phyloP scores from a whole-genome alignment of 2,113 vertebrate species.

The Hyla sarda region DNA sequence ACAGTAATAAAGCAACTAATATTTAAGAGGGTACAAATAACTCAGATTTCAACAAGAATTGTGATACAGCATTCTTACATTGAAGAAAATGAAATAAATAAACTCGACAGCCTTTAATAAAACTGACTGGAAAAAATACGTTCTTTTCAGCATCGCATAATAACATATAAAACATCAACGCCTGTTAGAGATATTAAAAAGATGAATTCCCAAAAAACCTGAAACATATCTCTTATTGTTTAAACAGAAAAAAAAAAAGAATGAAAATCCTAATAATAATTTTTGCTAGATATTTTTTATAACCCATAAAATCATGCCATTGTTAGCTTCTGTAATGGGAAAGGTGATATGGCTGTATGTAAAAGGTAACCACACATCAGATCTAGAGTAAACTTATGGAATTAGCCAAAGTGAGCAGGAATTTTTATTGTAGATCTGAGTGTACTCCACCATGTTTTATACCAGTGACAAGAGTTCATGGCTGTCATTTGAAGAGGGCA shows the following conservation, averaged over 20 bases:
- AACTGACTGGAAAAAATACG: constrained; percentile 4
- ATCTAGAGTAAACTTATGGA: too few relatives aligned
- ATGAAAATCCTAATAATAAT: not conserved
- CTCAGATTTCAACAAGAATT: not conserved
- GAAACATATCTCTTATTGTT: not conserved
- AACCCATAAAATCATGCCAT: not conserved
- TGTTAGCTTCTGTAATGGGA: not conserved
- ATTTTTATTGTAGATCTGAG: too few relatives aligned
- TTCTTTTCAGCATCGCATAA: not conserved
- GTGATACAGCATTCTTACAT: not conserved
- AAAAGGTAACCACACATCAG: too few relatives aligned
- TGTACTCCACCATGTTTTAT: too few relatives aligned
- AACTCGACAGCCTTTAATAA: not conserved
- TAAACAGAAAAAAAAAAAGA: not conserved
- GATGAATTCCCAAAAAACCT: not conserved
- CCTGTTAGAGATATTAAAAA: not conserved
- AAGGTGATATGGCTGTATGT: too few relatives aligned
- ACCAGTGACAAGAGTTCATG: too few relatives aligned
- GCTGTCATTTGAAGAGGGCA: too few relatives aligned
- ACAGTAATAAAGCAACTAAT: not conserved
- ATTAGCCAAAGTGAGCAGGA: too few relatives aligned
- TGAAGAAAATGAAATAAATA: constrained; percentile 1
- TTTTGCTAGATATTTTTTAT: not conserved
- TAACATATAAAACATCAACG: constrained; percentile 1
- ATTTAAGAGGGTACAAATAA: not conserved